Conservation (phyloP, 2,113 vertebrate genomes). For the Pionites leucogaster region DNA sequence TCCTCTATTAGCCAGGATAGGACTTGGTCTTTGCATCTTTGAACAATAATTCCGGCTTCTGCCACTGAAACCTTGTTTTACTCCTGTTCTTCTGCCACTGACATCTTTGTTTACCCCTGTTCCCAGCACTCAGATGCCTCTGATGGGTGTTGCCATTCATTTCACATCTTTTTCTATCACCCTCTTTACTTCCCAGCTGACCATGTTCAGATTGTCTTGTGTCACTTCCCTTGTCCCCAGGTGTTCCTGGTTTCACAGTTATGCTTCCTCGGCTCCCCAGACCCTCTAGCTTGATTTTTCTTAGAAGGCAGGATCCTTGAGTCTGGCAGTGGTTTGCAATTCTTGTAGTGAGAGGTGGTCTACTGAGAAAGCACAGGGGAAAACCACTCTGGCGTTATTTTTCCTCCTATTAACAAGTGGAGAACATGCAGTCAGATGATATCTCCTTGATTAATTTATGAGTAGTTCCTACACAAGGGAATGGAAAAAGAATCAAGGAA, state of each 20-base stretch:
- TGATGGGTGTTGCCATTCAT: background rate
- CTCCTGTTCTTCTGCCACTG: background rate
- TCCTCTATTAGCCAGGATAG: background rate
- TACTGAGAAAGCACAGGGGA: background rate
- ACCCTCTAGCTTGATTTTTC: background rate
- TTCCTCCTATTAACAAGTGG: background rate
- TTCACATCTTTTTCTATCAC: background rate
- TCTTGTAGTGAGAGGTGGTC: background rate
- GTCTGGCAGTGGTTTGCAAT: background rate
- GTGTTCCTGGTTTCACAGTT: background rate
- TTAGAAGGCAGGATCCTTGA: background rate
- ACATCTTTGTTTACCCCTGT: background rate
- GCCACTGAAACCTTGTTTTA: background rate
- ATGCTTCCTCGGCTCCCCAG: background rate
- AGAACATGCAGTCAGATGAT: background rate
- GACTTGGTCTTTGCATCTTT: background rate
- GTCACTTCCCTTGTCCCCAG: background rate
- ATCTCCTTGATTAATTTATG: background rate
- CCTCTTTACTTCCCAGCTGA: background rate
- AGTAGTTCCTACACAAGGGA: background rate
- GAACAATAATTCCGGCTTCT: background rate
- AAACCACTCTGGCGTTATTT: background rate
- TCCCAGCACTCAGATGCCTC: rapidly evolving
- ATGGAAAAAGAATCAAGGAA: background rate
- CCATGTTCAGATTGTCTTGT: rapidly evolving